These are phyloP conservation scores for Listrodromus nycthemerus DNA, from an alignment of 2,888 invertebrate species.

Conservation along the genomic window DNA sequence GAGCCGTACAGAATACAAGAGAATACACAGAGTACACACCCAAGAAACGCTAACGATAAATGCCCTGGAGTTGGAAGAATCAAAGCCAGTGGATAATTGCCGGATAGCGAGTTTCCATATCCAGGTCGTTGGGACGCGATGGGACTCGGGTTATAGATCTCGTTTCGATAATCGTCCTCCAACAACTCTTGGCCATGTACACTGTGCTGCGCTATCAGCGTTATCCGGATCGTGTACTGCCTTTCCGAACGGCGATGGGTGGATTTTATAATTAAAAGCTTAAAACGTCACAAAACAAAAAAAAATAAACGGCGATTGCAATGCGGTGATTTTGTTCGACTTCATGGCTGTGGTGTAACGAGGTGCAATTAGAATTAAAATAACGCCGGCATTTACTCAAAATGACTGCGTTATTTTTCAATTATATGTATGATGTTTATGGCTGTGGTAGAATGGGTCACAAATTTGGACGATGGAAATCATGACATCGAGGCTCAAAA, in stretches of 20 bases:
- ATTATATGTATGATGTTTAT: not conserved
- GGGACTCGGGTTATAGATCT: slow-evolving; percentile 56
- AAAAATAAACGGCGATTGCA: not conserved
- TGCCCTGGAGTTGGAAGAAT: slow-evolving; percentile 20
- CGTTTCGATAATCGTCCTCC: slow-evolving; percentile 62
- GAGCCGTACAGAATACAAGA: slow-evolving; percentile 24
- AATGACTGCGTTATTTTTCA: not conserved
- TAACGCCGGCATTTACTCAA: not conserved
- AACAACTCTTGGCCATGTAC: slow-evolving; percentile 1
- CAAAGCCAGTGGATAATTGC: slow-evolving; percentile 60
- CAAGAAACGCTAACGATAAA: slow-evolving; percentile 21
- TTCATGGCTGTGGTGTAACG: not conserved
- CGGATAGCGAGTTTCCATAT: slow-evolving; percentile 67
- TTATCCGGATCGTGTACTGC: slow-evolving; percentile 15
- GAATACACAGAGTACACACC: slow-evolving; percentile 35
- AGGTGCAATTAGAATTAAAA: not conserved
- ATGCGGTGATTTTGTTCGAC: not conserved
- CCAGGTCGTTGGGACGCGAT: slow-evolving; percentile 62
- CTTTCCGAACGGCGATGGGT: not conserved
- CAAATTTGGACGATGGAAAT: no score
- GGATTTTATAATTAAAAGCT: not conserved
- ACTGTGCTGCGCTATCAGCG: not conserved
- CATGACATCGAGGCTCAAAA: no score
- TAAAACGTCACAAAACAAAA: not conserved
- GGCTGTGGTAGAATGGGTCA: no score